Percentiles rank a stretch among this genome's conserved stretches.
These are phyloP conservation scores for Aphis craccivora DNA, from an alignment of 1,140 invertebrate genomes.

Conservation along the genomic window DNA sequence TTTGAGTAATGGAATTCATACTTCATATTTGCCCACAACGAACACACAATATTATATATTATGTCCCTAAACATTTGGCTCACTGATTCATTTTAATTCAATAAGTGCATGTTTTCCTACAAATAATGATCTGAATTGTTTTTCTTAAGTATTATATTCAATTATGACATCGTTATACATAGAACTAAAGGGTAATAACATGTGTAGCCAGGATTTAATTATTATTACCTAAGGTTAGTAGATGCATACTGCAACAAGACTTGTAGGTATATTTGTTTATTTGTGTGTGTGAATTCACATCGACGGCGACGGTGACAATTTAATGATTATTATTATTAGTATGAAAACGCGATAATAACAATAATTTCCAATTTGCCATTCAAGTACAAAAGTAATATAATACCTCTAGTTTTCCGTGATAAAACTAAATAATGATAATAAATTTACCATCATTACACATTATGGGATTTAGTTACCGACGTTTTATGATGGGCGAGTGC, in stretches of 20 bases:
- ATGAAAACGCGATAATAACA: background rate
- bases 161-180: background rate
- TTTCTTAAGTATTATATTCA: background rate
- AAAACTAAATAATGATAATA: background rate
- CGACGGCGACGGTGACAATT: background rate
- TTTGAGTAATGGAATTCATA: background rate
- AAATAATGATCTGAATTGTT: background rate
- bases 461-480: background rate
- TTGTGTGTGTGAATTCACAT: background rate
- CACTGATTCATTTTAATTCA: background rate
- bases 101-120: background rate
- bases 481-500: background rate
- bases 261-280: background rate
- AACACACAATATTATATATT: background rate
- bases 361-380: background rate
- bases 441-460: background rate
- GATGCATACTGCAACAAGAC: background rate
- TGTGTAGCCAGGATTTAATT: background rate
- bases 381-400: background rate
- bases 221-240: background rate
- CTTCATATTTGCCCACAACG: background rate
- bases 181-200: background rate
- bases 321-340: background rate
- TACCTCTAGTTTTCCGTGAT: background rate
- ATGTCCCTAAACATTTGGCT: background rate